Evolutionary conservation across 2,888 invertebrate species (phyloP), one percentile per base, ranked within the genome.

Genomic region (Zaprionus obscuricornis): DNA sequence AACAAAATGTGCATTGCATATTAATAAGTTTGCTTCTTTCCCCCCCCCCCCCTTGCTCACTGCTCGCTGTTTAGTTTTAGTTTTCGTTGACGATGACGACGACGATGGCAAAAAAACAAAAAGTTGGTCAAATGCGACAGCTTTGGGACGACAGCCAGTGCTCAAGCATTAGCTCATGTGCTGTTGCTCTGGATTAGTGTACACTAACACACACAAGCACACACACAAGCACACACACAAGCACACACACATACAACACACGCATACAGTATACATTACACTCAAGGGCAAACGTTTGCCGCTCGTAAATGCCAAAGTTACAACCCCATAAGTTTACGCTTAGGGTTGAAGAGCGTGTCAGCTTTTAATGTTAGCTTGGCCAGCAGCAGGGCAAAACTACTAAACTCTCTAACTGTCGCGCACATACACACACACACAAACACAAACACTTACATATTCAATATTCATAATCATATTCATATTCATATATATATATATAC

Each of bases 1-100:
- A 72, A 82, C 84, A 82, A 82, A 74, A 82, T 82, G 85, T 84
- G 81, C 85, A 82, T 76, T 82, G 81, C 81, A 82, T 82, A 85
- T 82, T 82, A 82, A 82, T 82, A 82, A 84, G 81, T 84, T 77
- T n/a, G n/a, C n/a, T n/a, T n/a, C n/a, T 81, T n/a, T n/a, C n/a
- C n/a, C n/a, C n/a, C n/a, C n/a, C n/a, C n/a, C n/a, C n/a, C 76
- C 74, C 52, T 62, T n/a, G n/a, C n/a, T n/a, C n/a, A n/a, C n/a
- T n/a, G 10, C 17, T 40, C 20, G 11, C 31, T 31, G n/a, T n/a
- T n/a, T n/a, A n/a, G n/a, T n/a, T n/a, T 43, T n/a, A n/a, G n/a
- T n/a, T n/a, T n/a, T n/a, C n/a, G n/a, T n/a, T n/a, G n/a, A n/a
- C n/a, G n/a, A n/a, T n/a, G n/a, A n/a, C n/a, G n/a, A n/a, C n/a